Conservation (phyloP, 2,113 vertebrate species). For the Sander lucioperca region DNA sequence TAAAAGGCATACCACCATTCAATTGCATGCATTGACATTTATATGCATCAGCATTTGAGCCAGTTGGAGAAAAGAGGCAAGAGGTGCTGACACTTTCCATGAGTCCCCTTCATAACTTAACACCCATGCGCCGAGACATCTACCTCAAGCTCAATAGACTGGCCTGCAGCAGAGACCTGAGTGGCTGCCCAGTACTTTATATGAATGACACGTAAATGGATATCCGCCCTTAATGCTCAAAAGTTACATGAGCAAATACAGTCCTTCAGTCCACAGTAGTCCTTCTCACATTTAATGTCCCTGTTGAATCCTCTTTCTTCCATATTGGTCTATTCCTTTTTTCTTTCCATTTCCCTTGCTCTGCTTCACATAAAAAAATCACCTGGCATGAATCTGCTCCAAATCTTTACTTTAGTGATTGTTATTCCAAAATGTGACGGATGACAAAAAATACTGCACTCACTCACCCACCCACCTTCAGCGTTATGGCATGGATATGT, state of each 20-base stretch:
- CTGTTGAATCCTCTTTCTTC: slow-evolving; percentile 27
- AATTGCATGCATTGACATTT: slow-evolving; percentile 77
- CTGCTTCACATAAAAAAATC: slow-evolving; percentile 42
- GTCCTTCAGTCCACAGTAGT: slow-evolving; percentile 14
- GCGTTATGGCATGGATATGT: slow-evolving; percentile 53
- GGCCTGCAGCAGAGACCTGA: slow-evolving; percentile 28
- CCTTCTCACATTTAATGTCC: slow-evolving; percentile 19
- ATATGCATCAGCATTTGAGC: slow-evolving; percentile 53
- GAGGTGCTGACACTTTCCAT: slow-evolving; percentile 75
- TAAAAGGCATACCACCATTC: slow-evolving; percentile 70
- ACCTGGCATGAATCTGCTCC: slow-evolving; percentile 17
- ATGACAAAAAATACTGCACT: slow-evolving; percentile 54
- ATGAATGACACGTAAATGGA: slow-evolving; percentile 46
- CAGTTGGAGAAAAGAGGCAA: slow-evolving; percentile 66
- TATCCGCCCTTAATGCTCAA: slow-evolving; percentile 38
- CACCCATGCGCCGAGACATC: slow-evolving; percentile 25
- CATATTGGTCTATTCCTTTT: not conserved
- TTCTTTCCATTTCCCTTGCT: slow-evolving; percentile 53
- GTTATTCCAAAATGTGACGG: slow-evolving; percentile 54
- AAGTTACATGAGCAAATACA: slow-evolving; percentile 32
- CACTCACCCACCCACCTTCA: slow-evolving; percentile 26
- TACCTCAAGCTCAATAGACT: slow-evolving; percentile 7
- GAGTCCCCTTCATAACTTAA: slow-evolving; percentile 65
- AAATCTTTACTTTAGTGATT: slow-evolving; percentile 40
- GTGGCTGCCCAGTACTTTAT: slow-evolving; percentile 42